A percentile compares a stretch with the other conserved stretches of the same genome.
These are phyloP conservation scores for Lobophora halterata DNA, from an alignment of 2,888 invertebrate species.

Conservation along the genomic window DNA sequence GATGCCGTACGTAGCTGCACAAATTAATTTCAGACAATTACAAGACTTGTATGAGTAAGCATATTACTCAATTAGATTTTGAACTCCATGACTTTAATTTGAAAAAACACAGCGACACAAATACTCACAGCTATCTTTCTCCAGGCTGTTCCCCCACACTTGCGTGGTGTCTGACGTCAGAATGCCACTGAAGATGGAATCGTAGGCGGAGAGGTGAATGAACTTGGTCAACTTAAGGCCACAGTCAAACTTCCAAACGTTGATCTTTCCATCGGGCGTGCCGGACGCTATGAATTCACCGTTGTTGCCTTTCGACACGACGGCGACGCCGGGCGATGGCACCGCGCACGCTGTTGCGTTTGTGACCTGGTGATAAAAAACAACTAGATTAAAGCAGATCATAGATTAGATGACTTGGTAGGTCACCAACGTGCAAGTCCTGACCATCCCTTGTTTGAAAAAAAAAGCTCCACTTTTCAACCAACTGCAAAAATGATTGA, in stretches of 20 bases:
- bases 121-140: slow-evolving; percentile 71
- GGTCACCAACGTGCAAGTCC: no score
- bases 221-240: slow-evolving; percentile 86
- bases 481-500: no score
- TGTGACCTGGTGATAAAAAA: slow-evolving; percentile 82
- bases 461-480: no score
- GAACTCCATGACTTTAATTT: no score
- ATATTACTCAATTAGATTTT: no score
- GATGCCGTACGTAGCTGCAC: slow-evolving; percentile 64
- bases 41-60: no score
- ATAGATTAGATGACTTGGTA: no score
- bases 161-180: slow-evolving; percentile 64
- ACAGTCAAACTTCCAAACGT: slow-evolving; percentile 91
- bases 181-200: slow-evolving; percentile 74
- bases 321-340: slow-evolving; percentile 73
- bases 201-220: slow-evolving; percentile 74
- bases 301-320: slow-evolving; percentile 82
- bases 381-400: no score
- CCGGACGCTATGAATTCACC: slow-evolving; percentile 81
- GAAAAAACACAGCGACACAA: slow-evolving; percentile 9
- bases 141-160: slow-evolving; percentile 72
- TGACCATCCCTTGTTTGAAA: no score
- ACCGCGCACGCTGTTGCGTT: slow-evolving; percentile 91
- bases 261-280: slow-evolving; percentile 84
- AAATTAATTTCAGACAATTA: no score